Evolutionary conservation across 2,888 invertebrate genomes (phyloP), one percentile per base, ranked within the genome.

Genomic region (Linnaemya tessellans): DNA sequence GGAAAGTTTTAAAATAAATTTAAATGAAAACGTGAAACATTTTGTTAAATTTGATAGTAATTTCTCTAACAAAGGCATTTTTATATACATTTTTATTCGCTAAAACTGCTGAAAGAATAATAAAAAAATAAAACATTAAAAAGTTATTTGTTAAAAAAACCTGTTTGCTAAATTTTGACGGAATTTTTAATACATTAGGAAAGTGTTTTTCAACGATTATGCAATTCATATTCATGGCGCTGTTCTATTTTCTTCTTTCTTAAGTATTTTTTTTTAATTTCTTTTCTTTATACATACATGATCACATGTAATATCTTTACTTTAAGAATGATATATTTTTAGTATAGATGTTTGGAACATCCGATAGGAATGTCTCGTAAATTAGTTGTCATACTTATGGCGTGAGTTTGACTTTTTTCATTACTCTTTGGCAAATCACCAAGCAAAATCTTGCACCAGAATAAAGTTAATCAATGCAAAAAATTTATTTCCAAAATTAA

Each of bases 1-100:
- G 30, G 60, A 38, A 60, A 60, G 18, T 35, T 60, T 38, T 5
- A 18, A 7, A 58, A 58, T 11, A 54, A 54, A 15, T 22, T 25
- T 5, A 49, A 49, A 49, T 9, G 4, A n/a, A 58, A 30, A 58
- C 58, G n/a, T 58, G 58, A 10, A 58, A n/a, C 11, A 9, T 38
- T 38, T 60, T 38, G 60, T 38, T 60, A 35, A 60, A 60, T 18
- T 60, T 60, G 18, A 11, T 4, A 38, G 18, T 18, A 60, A 60
- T 38, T 38, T 60, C 13, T 38, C 38, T 60, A 60, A 38, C 38
- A 35, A 38, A 58, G 30, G n/a, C 58, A 60, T 60, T 56, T 25
- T 15, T n/a, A 15, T 30, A 56, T n/a, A n/a, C n/a, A 25, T 30
- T 38, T 38, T 58, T 30, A 30, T 58, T n/a, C 22, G 30, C 30